Conservation (phyloP, 53 echinoderm and acorn worm species). For the Arbacia lixula region DNA sequence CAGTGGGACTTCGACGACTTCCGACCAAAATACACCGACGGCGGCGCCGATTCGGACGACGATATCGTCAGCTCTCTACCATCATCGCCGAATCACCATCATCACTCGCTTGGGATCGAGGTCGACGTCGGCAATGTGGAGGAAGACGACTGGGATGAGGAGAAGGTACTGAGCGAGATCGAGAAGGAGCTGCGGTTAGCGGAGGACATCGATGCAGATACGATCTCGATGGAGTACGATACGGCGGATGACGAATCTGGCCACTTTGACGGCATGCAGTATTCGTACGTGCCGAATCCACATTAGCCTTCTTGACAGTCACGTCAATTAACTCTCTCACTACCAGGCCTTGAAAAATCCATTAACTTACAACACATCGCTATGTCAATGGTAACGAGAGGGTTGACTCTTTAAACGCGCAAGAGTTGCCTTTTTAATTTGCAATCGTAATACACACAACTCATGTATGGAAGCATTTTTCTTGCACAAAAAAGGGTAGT, state of each 20-base stretch:
- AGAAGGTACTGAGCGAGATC: constrained; percentile 40
- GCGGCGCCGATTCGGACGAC: neutral
- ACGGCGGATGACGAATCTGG: constrained; percentile 39
- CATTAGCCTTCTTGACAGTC: no score
- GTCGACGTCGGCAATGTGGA: neutral
- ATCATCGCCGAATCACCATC: constrained; percentile 10
- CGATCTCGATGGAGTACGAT: constrained; percentile 55
- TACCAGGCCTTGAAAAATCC: no score
- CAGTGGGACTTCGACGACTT: constrained; percentile 54
- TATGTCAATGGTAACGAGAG: no score
- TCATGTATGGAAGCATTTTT: no score
- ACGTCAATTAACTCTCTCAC: no score
- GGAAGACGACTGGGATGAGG: constrained; percentile 50
- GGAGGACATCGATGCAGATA: constrained; percentile 37
- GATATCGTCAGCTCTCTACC: neutral
- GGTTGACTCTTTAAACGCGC: no score
- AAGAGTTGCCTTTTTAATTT: no score
- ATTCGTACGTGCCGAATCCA: constrained; percentile 1
- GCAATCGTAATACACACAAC: no score
- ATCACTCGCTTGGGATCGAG: neutral
- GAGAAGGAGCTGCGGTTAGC: constrained; percentile 26
- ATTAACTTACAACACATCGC: no score
- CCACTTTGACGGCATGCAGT: constrained; percentile 8
- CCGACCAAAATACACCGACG: constrained; percentile 30
- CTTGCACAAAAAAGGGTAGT: no score